phyloP scores from a whole-genome alignment of 1,140 invertebrate genomes.

The Pseudobourletiella spinata region DNA sequence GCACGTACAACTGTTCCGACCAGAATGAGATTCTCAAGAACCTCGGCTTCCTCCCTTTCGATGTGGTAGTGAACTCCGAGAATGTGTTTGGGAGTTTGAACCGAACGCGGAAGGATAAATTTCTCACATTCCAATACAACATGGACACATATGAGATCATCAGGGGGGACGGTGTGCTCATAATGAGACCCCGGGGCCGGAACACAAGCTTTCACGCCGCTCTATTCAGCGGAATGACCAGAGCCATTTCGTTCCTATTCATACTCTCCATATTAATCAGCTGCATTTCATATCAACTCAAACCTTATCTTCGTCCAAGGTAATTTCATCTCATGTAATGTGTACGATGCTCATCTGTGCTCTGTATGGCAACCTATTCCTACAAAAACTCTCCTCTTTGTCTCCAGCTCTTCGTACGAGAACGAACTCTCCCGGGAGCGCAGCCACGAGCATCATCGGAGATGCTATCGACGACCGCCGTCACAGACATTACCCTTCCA shows the following conservation, averaged over 20 bases:
- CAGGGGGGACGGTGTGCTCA: no score
- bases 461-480: not conserved
- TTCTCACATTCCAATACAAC: not conserved
- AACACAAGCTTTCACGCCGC: conserved; percentile 1
- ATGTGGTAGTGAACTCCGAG: not conserved
- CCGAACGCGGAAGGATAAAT: not conserved
- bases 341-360: not conserved
- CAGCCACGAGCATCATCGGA: not conserved
- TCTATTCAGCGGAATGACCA: conserved; percentile 4
- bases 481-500: not conserved
- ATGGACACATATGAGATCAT: not conserved
- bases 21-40: not conserved
- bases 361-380: no score
- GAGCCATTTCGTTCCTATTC: conserved; percentile 7
- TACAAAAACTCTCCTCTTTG: not conserved
- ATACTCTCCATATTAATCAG: conserved; percentile 1
- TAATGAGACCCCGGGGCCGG: no score
- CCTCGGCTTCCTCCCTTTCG: not conserved
- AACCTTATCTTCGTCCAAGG: conserved; percentile 5
- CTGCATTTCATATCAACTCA: conserved; percentile 5
- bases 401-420: conserved; percentile 1
- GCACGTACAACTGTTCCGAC: not conserved
- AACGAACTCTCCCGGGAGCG: not conserved
- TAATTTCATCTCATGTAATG: not conserved
- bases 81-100: not conserved